Evolutionary conservation across 2,797 vertebrate species (phyloP).

Genomic region (Salmo trutta): DNA sequence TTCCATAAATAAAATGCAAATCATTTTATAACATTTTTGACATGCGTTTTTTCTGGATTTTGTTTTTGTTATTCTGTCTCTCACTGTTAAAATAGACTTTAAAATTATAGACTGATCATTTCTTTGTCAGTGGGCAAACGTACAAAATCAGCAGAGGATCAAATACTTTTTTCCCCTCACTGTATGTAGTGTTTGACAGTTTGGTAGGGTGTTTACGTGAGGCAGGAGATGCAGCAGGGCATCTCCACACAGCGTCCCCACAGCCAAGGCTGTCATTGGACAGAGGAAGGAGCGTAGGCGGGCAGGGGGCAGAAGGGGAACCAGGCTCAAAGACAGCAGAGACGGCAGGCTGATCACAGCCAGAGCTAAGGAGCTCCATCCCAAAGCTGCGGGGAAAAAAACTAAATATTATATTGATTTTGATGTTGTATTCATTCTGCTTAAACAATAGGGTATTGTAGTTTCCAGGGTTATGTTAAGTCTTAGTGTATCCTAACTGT

Average conservation of each 20-base stretch:
- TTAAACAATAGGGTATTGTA: not conserved
- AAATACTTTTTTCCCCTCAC: too few species aligned
- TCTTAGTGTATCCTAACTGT: not conserved
- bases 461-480: not conserved
- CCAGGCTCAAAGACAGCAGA: slow-evolving; percentile 67
- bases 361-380: slow-evolving; percentile 75
- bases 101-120: too few species aligned
- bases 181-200: not conserved
- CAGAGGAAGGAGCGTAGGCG: slow-evolving; percentile 67
- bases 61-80: too few species aligned
- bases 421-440: not conserved
- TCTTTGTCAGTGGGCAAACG: too few species aligned
- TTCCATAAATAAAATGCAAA: too few species aligned
- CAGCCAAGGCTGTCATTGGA: slow-evolving; percentile 82
- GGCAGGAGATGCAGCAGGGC: slow-evolving; percentile 84
- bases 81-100: too few species aligned
- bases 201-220: slow-evolving; percentile 71
- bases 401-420: not conserved
- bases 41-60: too few species aligned
- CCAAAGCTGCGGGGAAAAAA: slow-evolving; percentile 64
- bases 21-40: too few species aligned
- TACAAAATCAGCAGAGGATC: too few species aligned
- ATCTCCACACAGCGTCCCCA: slow-evolving; percentile 83
- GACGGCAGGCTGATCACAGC: slow-evolving; percentile 75
- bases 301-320: slow-evolving; percentile 65